Evolutionary conservation across 2,888 invertebrate species (phyloP), one percentile per base, ranked within the genome.

Genomic region (Subacronicta megacephala): DNA sequence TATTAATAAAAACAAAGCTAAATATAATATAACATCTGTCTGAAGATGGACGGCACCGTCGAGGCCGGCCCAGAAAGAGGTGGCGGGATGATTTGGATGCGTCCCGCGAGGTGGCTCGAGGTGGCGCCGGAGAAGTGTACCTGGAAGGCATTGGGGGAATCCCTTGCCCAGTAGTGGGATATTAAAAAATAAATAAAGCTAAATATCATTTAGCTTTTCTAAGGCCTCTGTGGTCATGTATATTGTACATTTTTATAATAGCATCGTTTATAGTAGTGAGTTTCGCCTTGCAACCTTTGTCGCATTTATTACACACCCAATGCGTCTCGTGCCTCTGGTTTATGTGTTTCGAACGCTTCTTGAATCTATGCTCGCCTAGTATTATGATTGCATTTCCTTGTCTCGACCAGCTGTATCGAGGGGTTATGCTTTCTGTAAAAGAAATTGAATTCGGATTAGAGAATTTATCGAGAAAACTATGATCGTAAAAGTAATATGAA

Each of bases 251-350:
- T 74, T 85, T 91, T 1, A 93, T 85, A 4, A 94, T 90, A 10
- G 87, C 92, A 16, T 93, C 94, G 37, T 93, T 89, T 0, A 89
- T 37, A 0, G 93, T 94, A 0, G 92, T 93, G 7, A 93, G 72
- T 62, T 89, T 90, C 0, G 94, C 94, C 57, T 90, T 92, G 58
- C 94, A 94, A 0, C 94, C 94, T 56, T 88, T 93, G 51, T 93
- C 91, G 20, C 87, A 87, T 62, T 93, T 90, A 65, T 93, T 93
- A 67, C 93, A 93, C 0, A 93, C 93, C 93, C 93, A 93, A 49
- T 93, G 93, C 0, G 80, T 87, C 61, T 93, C 93, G 4, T 90
- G 85, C 36, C 85, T 90, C 43, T 82, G 89, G 54, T 93, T 93
- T 7, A 82, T 70, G 45, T 90, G 85, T 46, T 84, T 89, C 0